These are phyloP conservation scores for Nannoperca australis DNA, from an alignment of 2,797 vertebrate species.

Conservation along the genomic window DNA sequence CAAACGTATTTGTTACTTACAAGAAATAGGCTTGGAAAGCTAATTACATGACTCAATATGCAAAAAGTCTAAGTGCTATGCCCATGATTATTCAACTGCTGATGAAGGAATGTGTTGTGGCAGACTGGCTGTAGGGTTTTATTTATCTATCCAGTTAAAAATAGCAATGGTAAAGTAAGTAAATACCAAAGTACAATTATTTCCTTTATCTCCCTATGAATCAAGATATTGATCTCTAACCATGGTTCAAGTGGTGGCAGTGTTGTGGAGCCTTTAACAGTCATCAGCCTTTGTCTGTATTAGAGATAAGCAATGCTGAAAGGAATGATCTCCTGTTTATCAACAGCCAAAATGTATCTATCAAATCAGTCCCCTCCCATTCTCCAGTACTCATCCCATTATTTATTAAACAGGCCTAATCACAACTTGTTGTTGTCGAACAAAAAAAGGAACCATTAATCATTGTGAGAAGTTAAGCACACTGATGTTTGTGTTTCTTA, in stretches of 20 bases:
- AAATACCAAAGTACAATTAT: constrained; percentile 31
- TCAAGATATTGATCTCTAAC: background rate
- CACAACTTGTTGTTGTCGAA: constrained; percentile 5
- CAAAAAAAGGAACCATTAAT: background rate
- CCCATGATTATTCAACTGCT: constrained; percentile 32
- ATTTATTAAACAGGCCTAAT: background rate
- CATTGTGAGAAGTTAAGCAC: background rate
- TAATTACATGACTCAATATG: constrained; percentile 57
- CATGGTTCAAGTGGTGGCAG: too few relatives aligned
- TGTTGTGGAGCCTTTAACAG: too few relatives aligned
- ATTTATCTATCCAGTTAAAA: constrained; percentile 52
- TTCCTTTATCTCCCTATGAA: background rate
- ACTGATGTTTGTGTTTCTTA: background rate
- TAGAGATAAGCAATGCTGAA: background rate
- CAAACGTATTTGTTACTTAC: constrained; percentile 37
- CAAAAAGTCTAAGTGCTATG: constrained; percentile 45
- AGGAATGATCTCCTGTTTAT: background rate
- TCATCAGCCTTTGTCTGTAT: background rate
- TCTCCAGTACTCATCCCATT: background rate
- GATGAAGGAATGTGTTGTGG: background rate
- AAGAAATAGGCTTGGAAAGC: constrained; percentile 34
- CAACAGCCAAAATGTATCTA: background rate
- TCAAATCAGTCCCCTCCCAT: background rate
- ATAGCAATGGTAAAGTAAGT: constrained; percentile 30
- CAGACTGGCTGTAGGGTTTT: constrained; percentile 28